Evolutionary conservation across 2,113 vertebrate species (phyloP), one percentile per base, ranked within the genome.

Genomic region (Elephantulus edwardii): DNA sequence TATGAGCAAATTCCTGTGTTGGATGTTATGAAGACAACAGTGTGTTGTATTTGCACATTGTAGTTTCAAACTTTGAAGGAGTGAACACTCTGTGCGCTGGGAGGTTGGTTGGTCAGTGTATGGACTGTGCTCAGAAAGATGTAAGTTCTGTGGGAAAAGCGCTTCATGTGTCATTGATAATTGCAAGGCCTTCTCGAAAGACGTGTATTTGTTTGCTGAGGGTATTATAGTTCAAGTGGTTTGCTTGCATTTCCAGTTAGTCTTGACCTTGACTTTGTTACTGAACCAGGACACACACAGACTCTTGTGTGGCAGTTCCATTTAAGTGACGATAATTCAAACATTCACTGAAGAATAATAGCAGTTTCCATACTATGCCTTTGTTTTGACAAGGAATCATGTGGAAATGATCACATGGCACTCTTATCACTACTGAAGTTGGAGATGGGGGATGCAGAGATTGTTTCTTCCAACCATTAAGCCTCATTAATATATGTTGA

Each of bases 401-500:
- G 60, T 11, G 86, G 64, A 91, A 89, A 88, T 88, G 24, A 86
- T 76, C 48, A 26, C 30, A 42, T 62, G 44, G 76, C 33, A 80
- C 40, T 71, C 20, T 93, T 33, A 68, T n/a, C 60, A 86, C 50
- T 76, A 26, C 58, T 68, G 16, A 91, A 68, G 35, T 44, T 44
- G 70, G n/a, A 56, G 22, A 2, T n/a, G n/a, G 38, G 5, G 33
- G 50, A 93, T 68, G 46, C 40, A 85, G 78, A 22, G 16, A 1
- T 66, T 72, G 56, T 52, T 54, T 62, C 33, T 60, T 75, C 50
- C 38, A 68, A 54, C 6, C 40, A 88, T 56, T 10, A n/a, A n/a
- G n/a, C n/a, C n/a, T 91, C 84, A 90, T 92, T 94, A 94, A 64
- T 68, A 86, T 19, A 35, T 89, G 83, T 50, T 83, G 91, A 86